Conservation (phyloP, 2,797 vertebrate genomes). For the Acanthurus lineatus region DNA sequence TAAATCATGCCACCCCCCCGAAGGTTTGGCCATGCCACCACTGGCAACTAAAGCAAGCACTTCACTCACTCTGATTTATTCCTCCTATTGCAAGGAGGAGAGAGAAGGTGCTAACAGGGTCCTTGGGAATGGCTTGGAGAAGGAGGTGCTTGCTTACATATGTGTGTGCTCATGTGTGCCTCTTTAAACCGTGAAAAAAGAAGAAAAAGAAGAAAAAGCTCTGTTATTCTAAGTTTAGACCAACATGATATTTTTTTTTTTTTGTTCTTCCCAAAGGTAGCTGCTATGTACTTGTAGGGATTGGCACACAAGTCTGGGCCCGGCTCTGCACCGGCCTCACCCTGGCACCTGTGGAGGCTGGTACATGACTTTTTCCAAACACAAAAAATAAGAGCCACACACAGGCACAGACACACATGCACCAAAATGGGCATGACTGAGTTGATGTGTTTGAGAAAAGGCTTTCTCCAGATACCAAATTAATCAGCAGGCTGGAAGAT, state of each 20-base stretch:
- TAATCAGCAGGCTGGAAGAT: slow-evolving; percentile 82
- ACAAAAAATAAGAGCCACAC: slow-evolving; percentile 44
- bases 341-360: slow-evolving; percentile 52
- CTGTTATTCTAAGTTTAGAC: slow-evolving; percentile 60
- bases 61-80: slow-evolving; percentile 85
- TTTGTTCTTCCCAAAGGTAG: slow-evolving; percentile 42
- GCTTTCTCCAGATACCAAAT: slow-evolving; percentile 79
- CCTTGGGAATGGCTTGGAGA: slow-evolving; percentile 70
- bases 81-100: slow-evolving; percentile 72
- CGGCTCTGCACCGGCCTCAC: slow-evolving; percentile 44
- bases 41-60: slow-evolving; percentile 82
- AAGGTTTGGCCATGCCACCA: slow-evolving; percentile 78
- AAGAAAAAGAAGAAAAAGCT: slow-evolving; percentile 31
- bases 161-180: slow-evolving; percentile 22
- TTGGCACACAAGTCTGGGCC: slow-evolving; percentile 36
- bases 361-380: slow-evolving; percentile 53
- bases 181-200: slow-evolving; percentile 37
- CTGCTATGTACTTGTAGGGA: background rate
- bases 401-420: slow-evolving; percentile 25
- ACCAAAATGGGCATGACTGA: slow-evolving; percentile 42
- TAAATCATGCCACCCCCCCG: slow-evolving; percentile 77
- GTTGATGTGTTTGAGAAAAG: slow-evolving; percentile 62
- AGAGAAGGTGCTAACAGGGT: slow-evolving; percentile 82
- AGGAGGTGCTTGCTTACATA: slow-evolving; percentile 35
- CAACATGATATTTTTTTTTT: slow-evolving; percentile 33